phyloP scores from a whole-genome alignment of 2,888 invertebrate species.

The Tigriopus californicus region DNA sequence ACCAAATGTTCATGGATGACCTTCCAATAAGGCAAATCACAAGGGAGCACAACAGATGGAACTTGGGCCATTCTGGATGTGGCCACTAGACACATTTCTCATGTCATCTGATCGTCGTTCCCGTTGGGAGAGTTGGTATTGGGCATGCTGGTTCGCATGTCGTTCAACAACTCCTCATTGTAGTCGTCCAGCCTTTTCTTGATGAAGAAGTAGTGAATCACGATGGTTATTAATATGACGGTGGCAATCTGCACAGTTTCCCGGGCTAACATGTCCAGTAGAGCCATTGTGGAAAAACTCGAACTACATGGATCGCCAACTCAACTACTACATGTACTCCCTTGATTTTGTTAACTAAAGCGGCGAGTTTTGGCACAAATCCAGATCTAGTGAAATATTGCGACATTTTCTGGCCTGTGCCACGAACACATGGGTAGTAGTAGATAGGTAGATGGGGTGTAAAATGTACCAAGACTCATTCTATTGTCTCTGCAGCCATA shows the following conservation, averaged over 20 bases:
- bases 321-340: too few species aligned
- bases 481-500: too few species aligned
- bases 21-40: slow-evolving; percentile 1
- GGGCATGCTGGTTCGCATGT: background rate
- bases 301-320: too few species aligned
- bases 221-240: background rate
- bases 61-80: background rate
- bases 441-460: too few species aligned
- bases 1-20: background rate
- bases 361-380: too few species aligned
- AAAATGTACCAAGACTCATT: too few species aligned
- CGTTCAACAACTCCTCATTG: background rate
- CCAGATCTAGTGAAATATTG: too few species aligned
- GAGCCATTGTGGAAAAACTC: background rate
- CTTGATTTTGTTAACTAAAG: too few species aligned
- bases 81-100: background rate
- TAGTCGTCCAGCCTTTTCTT: background rate
- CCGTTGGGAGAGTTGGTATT: background rate
- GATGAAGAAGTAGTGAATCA: slow-evolving; percentile 8
- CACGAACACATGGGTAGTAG: too few species aligned
- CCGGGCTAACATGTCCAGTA: background rate
- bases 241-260: background rate
- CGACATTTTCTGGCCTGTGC: too few species aligned
- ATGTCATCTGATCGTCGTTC: background rate
- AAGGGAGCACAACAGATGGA: background rate